Evolutionary conservation across 2,888 invertebrate genomes (phyloP), one percentile per base, ranked within the genome.

Genomic region (Bugulina stolonifera): DNA sequence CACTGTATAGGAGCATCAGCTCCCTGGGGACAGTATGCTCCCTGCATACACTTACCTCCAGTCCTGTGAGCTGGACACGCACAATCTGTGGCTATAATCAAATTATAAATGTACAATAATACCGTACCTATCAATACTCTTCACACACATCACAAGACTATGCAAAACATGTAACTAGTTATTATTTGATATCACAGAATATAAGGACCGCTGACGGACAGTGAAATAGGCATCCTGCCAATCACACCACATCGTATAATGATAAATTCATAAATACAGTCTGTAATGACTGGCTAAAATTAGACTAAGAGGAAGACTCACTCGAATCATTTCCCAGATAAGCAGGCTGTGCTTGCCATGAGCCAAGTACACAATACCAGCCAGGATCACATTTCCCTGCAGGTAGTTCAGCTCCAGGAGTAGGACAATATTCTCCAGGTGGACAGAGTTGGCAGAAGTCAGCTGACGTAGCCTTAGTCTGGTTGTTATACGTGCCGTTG

Each of bases 1-100:
- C 77, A 76, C 71, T 74, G 76, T 34, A 76, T 75, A 0, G 81
- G 79, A 10, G 76, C 74, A 23, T 75, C 73, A 1, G 81, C 78
- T 0, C 82, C 82, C 34, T 73, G 73, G 1, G 82, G 82, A 73
- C 82, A 82, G 78, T 79, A 82, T 0, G 76, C 80, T 54, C 82
- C 82, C 1, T 80, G 79, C 70, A 74, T 72, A 75, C 82, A 82
- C 73, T 76, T 77, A 2, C 80, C 81, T 32, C 82, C 82, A 69
- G 79, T 81, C 52, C 73, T 77, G 55, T 77, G 75, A 5, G 77
- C 77, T 1, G 80, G 80, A 72, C 81, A 81, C 57, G 73, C 73
- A 71, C 80, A 81, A 35, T 74, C 75, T 3, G 74, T 73, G 0
- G 32, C 64, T 64, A 32, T 10, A 64, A 64, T 2, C 32, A n/a